Evolutionary conservation across 2,888 invertebrate genomes (phyloP).

Genomic region (Drosophila testacea): DNA sequence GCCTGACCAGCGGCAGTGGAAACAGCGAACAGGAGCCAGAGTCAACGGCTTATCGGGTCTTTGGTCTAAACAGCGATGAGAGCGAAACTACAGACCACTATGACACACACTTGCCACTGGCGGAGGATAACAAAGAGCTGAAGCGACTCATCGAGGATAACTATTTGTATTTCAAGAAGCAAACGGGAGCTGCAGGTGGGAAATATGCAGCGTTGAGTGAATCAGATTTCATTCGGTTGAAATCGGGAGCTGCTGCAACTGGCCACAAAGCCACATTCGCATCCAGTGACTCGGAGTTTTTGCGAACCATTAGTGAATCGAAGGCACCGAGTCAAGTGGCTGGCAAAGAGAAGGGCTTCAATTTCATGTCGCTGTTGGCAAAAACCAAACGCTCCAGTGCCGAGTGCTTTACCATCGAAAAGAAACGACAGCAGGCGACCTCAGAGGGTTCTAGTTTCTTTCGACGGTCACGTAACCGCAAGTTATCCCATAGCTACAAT

Average conservation of each 20-base stretch:
- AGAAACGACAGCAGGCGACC: conserved; percentile 80
- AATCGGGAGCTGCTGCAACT: conserved; percentile 65
- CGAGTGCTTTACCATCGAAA: conserved; percentile 83
- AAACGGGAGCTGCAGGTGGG: conserved; percentile 63
- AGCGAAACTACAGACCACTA: conserved; percentile 82
- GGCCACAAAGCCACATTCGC: conserved; percentile 80
- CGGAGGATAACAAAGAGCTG: conserved; percentile 85
- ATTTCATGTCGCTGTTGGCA: conserved; percentile 80
- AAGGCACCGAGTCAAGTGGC: conserved; percentile 62
- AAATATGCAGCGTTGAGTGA: conserved; percentile 84
- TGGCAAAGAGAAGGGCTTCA: conserved; percentile 82
- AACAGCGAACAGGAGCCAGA: conserved; percentile 73
- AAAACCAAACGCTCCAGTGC: conserved; percentile 84
- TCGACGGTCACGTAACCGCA: conserved; percentile 83
- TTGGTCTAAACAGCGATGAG: conserved; percentile 79
- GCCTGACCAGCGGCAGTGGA: conserved; percentile 75
- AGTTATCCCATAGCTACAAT: conserved; percentile 84
- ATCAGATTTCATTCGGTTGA: conserved; percentile 84
- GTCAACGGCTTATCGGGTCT: conserved; percentile 69
- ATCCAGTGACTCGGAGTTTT: conserved; percentile 84
- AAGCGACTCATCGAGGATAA: conserved; percentile 85
- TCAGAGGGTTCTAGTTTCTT: conserved; percentile 83
- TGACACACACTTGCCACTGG: conserved; percentile 82
- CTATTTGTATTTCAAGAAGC: conserved; percentile 84
- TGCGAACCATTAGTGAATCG: conserved; percentile 75